Evolutionary conservation across 2,888 invertebrate species (phyloP).

Genomic region (Baccha elongata): DNA sequence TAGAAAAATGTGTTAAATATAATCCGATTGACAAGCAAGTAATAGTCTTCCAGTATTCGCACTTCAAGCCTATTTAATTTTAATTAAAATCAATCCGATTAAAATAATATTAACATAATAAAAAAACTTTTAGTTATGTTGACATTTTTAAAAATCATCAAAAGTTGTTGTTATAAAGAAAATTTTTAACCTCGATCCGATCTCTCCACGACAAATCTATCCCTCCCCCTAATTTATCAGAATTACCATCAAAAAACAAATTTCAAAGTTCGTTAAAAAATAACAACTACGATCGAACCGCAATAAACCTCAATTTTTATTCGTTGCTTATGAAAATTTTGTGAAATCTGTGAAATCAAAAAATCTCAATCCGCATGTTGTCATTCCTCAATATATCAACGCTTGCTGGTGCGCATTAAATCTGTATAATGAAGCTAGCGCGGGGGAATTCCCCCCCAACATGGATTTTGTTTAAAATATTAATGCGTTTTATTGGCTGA

Average conservation of each 20-base stretch:
- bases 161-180: too few species aligned
- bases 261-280: neutral
- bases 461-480: slow-evolving; percentile 9
- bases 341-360: slow-evolving; percentile 48
- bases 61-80: neutral
- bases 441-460: neutral
- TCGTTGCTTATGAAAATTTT: slow-evolving; percentile 38
- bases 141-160: neutral
- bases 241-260: neutral
- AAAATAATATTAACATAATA: neutral
- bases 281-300: neutral
- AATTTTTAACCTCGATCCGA: too few species aligned
- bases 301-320: slow-evolving; percentile 20
- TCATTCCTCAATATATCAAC: slow-evolving; percentile 6
- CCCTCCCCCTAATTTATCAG: neutral
- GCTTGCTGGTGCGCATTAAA: slow-evolving; percentile 1
- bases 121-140: neutral
- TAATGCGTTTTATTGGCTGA: neutral
- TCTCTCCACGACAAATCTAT: neutral
- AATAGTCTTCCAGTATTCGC: neutral
- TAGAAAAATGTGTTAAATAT: too few species aligned
- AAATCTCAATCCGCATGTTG: slow-evolving; percentile 29
- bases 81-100: neutral
- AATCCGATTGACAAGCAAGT: neutral
- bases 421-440: slow-evolving; percentile 12